Base-by-base conservation (phyloP, 2,888 invertebrate species). In the Microdon myrmicae region DNA sequence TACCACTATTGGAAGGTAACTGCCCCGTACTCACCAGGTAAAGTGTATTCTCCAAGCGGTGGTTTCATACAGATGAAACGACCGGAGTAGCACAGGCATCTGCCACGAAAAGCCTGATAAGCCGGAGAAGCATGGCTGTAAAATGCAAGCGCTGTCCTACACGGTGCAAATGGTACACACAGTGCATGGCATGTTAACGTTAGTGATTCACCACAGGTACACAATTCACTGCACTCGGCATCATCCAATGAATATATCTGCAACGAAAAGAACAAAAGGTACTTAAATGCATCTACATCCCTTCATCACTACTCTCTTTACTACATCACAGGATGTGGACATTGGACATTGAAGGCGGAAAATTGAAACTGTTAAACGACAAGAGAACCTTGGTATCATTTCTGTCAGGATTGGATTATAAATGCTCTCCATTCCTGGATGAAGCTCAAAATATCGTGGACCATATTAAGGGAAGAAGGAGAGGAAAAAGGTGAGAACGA, bases 51-150 rank as follows among this genome's bases (percentile, higher is more conserved):
- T 83, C 87, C 86, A 64, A 86, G 86, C 67, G 86, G 84, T 48
- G 94, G 94, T 73, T 92, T 87, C 90, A 93, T 92, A 82, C 94
- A 94, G 81, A 94, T 93, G 81, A 94, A 94, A 67, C 90, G 88
- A 22, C 94, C 93, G 13, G 92, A 92, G 82, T 94, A 94, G 81
- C 94, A 94, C 71, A 93, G 87, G 81, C 94, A 94, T 56, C 92
- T 86, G 26, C 94, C 93, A 26, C 93, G 85, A 78, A 89, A 92
- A 5, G 94, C 94, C 80, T 92, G 92, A 82, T 92, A 94, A 45
- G 92, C 90, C 4, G 94, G 93, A 2, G 92, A 90, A 25, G 91
- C 90, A 80, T 94, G 94, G 74, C 91, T 91, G 83, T 93, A 94
- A 81, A 90, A 90, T 38, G 94, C 94, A 70, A 92, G 87, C 67